These are phyloP conservation scores for Lobophora halterata DNA, from an alignment of 2,888 invertebrate species.

Conservation along the genomic window DNA sequence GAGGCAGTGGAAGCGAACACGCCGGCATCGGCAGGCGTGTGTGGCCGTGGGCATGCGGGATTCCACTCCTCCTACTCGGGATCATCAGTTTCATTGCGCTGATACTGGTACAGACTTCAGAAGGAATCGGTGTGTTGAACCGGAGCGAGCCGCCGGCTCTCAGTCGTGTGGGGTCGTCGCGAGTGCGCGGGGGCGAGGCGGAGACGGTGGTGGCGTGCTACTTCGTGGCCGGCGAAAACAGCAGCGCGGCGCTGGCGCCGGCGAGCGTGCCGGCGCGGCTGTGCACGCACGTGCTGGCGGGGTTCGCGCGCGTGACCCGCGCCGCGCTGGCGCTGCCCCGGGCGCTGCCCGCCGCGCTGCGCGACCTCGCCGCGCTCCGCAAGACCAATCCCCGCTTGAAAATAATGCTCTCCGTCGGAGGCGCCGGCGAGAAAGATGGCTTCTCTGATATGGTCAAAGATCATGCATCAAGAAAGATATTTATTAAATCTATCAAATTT, in stretches of 20 bases:
- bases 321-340: slow-evolving; percentile 62
- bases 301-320: slow-evolving; percentile 83
- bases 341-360: slow-evolving; percentile 65
- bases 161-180: too few relatives aligned
- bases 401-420: slow-evolving; percentile 89
- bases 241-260: slow-evolving; percentile 66
- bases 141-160: too few relatives aligned
- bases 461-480: slow-evolving; percentile 85
- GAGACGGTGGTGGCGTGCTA: slow-evolving; percentile 82
- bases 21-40: too few relatives aligned
- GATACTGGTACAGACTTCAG: too few relatives aligned
- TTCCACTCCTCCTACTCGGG: too few relatives aligned
- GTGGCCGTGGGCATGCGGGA: too few relatives aligned
- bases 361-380: slow-evolving; percentile 77
- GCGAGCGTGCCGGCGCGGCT: slow-evolving; percentile 84
- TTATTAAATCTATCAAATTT: slow-evolving; percentile 78
- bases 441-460: slow-evolving; percentile 87
- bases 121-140: too few relatives aligned
- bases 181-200: background rate
- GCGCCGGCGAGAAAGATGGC: slow-evolving; percentile 79
- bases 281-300: slow-evolving; percentile 92
- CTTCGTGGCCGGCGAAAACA: slow-evolving; percentile 77
- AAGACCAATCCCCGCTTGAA: slow-evolving; percentile 83
- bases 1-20: too few relatives aligned
- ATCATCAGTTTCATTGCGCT: too few relatives aligned